Evolutionary conservation across 1,140 invertebrate genomes (phyloP), one percentile per base, ranked within the genome.

Genomic region (Brachionus manjavacas): DNA sequence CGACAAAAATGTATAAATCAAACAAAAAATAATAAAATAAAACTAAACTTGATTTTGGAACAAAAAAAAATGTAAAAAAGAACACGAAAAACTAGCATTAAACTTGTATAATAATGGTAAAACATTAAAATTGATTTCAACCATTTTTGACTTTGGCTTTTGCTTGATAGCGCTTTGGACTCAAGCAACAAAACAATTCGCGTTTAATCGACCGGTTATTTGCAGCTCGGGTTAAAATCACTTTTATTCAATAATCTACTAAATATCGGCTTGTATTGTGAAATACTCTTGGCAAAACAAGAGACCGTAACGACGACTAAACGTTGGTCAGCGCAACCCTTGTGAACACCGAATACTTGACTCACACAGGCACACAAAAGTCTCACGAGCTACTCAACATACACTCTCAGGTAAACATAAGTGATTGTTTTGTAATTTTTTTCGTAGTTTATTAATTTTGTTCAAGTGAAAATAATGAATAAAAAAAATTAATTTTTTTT

Each of bases 1-100:
- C 66, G 66, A 68, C 66, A 39, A 72, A 31, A 70, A 39, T 35
- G 66, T 31, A 31, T 72, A 39, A 39, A 39, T 72, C 28, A 72
- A 39, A 72, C 16, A 72, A 72, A 72, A 72, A 72, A 72, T 72
- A 72, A 68, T 68, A 68, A 68, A 68, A 68, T 60, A 68, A 31
- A 68, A 68, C 31, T 31, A 68, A 72, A 72, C 28, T 41, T 72
- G 31, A 39, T 39, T 41, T 72, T 72, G 68, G 68, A 72, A 72
- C 68, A 72, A 72, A 72, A 72, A n/a, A n/a, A 72, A 72, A 72
- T 39, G 16, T 39, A 72, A 72, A 72, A 20, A 72, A 72, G 39
- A 72, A 72, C 28, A 68, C 66, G 28, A 68, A 68, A 68, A 68
- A 68, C 66, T 68, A 68, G 25, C 66, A 23, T 68, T 68, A 68